These are phyloP conservation scores for Ianthella basta DNA, from an alignment of 37 sponge, comb jelly and placozoan species.

Conservation along the genomic window DNA sequence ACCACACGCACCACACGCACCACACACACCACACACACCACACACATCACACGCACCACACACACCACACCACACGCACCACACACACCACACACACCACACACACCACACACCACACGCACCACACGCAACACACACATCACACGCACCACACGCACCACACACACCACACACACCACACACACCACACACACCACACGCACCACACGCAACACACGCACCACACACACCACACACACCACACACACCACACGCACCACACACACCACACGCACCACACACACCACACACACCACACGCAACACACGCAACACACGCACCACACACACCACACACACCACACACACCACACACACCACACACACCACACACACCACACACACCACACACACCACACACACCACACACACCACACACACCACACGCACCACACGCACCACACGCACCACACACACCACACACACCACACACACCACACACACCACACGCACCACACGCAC, in stretches of 20 bases:
- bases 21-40: background rate
- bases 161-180: background rate
- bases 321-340: background rate
- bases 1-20: background rate
- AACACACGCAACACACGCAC: background rate
- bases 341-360: background rate
- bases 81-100: conserved; percentile 31
- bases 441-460: background rate
- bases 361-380: background rate
- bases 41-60: conserved; percentile 33
- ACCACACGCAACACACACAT: background rate
- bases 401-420: background rate
- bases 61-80: no score
- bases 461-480: conserved; percentile 1
- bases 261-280: background rate
- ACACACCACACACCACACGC: background rate
- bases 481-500: background rate
- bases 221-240: background rate
- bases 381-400: background rate
- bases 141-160: background rate
- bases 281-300: conserved; percentile 11
- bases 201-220: background rate
- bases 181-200: background rate
- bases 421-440: no score
- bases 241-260: no score